Percentiles rank a stretch among this genome's conserved stretches.
Evolutionary conservation across 2,888 invertebrate genomes (phyloP).

Genomic region (Troides aeacus): DNA sequence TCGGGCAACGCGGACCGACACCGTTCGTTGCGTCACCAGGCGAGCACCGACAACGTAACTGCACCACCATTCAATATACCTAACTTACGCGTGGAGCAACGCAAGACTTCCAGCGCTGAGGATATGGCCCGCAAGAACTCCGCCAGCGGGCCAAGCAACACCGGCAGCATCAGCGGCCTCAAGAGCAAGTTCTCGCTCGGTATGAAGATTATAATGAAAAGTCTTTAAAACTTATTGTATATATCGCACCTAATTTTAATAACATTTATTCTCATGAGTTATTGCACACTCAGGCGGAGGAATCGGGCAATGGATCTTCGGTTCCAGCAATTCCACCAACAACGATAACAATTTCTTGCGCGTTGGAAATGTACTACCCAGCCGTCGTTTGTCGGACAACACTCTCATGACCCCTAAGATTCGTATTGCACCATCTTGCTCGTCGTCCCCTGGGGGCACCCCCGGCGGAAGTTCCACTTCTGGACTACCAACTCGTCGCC

Average conservation of each 20-base stretch:
- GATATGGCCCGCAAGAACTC: constrained; percentile 95
- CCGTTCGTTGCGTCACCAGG: constrained; percentile 88
- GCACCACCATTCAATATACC: constrained; percentile 92
- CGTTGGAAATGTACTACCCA: constrained; percentile 90
- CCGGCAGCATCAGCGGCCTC: constrained; percentile 53
- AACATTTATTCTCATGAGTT: background rate
- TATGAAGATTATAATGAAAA: background rate
- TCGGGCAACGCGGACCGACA: constrained; percentile 84
- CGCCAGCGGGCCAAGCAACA: constrained; percentile 74
- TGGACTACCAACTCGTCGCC: constrained; percentile 91
- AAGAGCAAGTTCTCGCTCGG: constrained; percentile 39
- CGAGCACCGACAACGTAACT: constrained; percentile 92
- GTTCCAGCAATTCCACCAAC: constrained; percentile 90
- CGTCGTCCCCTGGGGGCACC: constrained; percentile 88
- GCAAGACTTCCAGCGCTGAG: constrained; percentile 94
- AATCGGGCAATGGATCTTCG: constrained; percentile 91
- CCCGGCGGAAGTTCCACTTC: constrained; percentile 82
- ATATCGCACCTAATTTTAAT: background rate
- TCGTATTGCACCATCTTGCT: constrained; percentile 92
- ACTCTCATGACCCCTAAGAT: constrained; percentile 95
- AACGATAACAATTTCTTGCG: constrained; percentile 91
- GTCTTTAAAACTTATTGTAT: background rate
- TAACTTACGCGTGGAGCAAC: constrained; percentile 90
- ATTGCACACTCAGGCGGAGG: constrained; percentile 53
- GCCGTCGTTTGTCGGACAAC: constrained; percentile 93